These are phyloP conservation scores for Pelecanus crispus DNA, from an alignment of 2,113 vertebrate genomes.

Conservation along the genomic window DNA sequence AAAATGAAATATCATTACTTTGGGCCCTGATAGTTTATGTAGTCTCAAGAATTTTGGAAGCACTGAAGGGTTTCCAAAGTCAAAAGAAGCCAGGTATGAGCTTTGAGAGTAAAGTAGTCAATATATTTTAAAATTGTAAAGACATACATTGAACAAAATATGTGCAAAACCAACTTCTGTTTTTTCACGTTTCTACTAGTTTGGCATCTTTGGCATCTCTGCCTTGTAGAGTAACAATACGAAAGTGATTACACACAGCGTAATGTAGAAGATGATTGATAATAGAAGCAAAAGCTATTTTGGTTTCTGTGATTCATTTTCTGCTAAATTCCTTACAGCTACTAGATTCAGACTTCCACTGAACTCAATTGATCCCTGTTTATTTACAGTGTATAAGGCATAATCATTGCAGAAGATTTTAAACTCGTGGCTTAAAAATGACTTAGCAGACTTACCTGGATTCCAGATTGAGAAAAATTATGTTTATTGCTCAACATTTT, in stretches of 20 bases:
- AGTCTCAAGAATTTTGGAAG: neutral
- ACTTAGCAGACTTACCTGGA: neutral
- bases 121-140: neutral
- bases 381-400: neutral
- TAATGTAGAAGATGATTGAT: neutral
- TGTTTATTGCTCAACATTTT: neutral
- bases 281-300: neutral
- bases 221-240: neutral
- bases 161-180: neutral
- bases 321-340: neutral
- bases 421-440: neutral
- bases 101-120: neutral
- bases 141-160: neutral
- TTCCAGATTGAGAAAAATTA: neutral
- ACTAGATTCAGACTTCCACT: neutral
- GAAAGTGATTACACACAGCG: neutral
- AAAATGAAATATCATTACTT: neutral
- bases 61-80: neutral
- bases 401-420: neutral
- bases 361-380: neutral
- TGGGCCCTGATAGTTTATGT: neutral
- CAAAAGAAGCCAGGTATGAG: neutral
- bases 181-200: neutral
- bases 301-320: neutral
- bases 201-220: neutral